These are phyloP conservation scores for Pediacus dermestoides DNA, from an alignment of 2,888 invertebrate genomes.

Conservation along the genomic window DNA sequence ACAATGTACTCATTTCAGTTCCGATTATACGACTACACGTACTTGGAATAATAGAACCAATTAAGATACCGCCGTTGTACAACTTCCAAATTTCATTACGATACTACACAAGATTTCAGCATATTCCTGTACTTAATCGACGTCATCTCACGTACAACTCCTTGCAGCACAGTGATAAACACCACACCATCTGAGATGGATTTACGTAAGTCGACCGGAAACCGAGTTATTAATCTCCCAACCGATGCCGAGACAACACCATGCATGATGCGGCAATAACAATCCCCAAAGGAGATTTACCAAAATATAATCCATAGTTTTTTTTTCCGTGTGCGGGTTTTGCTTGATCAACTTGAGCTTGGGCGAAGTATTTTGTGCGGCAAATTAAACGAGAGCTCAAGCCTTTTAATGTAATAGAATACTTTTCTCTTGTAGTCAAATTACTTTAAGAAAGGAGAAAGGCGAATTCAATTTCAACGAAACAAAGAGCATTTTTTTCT, in stretches of 20 bases:
- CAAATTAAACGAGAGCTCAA: slow-evolving; percentile 26
- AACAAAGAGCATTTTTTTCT: slow-evolving; percentile 24
- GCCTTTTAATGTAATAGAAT: slow-evolving; percentile 31
- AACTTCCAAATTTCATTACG: slow-evolving; percentile 33
- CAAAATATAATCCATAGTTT: no score
- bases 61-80: slow-evolving; percentile 30
- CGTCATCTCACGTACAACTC: slow-evolving; percentile 24
- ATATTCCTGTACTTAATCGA: slow-evolving; percentile 25
- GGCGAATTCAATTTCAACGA: slow-evolving; percentile 31
- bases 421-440: slow-evolving; percentile 32
- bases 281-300: no score
- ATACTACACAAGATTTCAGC: slow-evolving; percentile 24
- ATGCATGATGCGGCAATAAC: no score
- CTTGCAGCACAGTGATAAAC: slow-evolving; percentile 21
- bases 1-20: slow-evolving; percentile 20
- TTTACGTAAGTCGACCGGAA: slow-evolving; percentile 20
- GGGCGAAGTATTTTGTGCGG: slow-evolving; percentile 22
- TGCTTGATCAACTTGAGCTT: slow-evolving; percentile 25
- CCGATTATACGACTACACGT: slow-evolving; percentile 23
- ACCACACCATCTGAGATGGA: slow-evolving; percentile 19
- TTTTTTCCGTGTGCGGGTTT: no score
- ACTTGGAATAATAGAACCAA: slow-evolving; percentile 30
- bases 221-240: slow-evolving; percentile 21
- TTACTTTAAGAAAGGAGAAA: slow-evolving; percentile 28
- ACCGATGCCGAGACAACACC: no score